Evolutionary conservation across 2,888 invertebrate genomes (phyloP), one percentile per base, ranked within the genome.

Genomic region (Pheosia gnoma): DNA sequence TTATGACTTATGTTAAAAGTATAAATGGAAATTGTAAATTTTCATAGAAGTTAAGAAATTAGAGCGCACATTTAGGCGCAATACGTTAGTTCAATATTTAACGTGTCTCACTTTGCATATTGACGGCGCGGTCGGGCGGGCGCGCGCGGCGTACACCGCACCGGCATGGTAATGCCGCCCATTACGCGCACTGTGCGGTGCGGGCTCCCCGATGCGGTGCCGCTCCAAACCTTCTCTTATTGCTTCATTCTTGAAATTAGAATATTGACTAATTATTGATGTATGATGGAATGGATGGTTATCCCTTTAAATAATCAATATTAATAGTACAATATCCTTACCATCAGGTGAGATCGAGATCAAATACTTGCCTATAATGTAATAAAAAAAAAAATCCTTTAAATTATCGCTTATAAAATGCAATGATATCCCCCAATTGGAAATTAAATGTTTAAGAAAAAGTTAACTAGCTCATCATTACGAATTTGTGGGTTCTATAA

Each of bases 91-190:
- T 80, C 84, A 84, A 88, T 88, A 87, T 89, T 88, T 87, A 85
- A 85, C 84, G 82, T 81, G 79, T 85, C 80, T 82, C 86, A 82
- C 85, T 89, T 88, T 89, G 89, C 89, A 91, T 91, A 90, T 89
- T 88, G 87, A 91, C 81, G 84, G 87, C 88, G 87, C 80, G 87
- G 86, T 82, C 80, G 82, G 83, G 75, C 76, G 80, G 82, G 79
- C 74, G 78, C 76, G 72, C 73, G 68, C 64, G 70, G 81, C 82
- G 82, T 81, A 79, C 84, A 82, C 83, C 83, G 82, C 81, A 85
- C 83, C 78, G 76, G 86, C 88, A 89, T 89, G 85, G 88, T 88
- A 90, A 90, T 90, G 82, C 79, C 77, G 77, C 78, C 85, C 81
- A 87, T 89, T 87, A 88, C 77, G 74, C 72, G 71, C 75, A 67